Evolutionary conservation across 2,888 invertebrate genomes (phyloP), one percentile per base, ranked within the genome.

Genomic region (Nowickia ferox): DNA sequence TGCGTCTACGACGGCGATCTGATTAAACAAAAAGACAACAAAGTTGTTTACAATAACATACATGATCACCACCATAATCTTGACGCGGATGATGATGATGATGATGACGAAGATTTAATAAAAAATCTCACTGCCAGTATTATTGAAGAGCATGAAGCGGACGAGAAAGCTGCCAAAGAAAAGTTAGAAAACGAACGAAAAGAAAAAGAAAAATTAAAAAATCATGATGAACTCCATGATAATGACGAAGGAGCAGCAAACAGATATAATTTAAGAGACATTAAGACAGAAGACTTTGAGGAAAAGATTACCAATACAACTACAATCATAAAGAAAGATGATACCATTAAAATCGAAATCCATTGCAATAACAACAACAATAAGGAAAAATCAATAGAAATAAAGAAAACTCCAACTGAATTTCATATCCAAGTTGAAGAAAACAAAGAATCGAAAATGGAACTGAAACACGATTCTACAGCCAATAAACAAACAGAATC

Each of bases 41-140:
- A 81, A 61, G 66, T 42, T 10, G 30, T 63, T 46, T 79, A 69
- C 48, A 80, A 84, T 15, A 71, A 59, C 22, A 57, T 77, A n/a
- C 72, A 78, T 48, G 61, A 69, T 48, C 74, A 77, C 30, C 76
- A 75, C 51, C 75, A 82, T 17, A 68, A 74, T 5, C 44, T 71
- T 11, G 77, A 74, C 2, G 81, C 44, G 15, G 83, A 83, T 1
- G 82, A 83, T 11, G 83, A 83, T 30, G n/a, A n/a, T 15, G 86
- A 86, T 66, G 86, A 88, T 55, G 87, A 85, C 80, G 91, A 91
- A 85, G 91, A 91, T 89, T 90, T 91, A 88, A 90, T 91, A 72
- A 91, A 91, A 83, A 91, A 91, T 84, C 82, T 91, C 38, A 90
- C 90, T 8, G 89, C 86, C 66, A 86, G 86, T 71, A 86, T 86